Conservation (phyloP, 2,113 vertebrate species). For the Xyliphius kryptos region DNA sequence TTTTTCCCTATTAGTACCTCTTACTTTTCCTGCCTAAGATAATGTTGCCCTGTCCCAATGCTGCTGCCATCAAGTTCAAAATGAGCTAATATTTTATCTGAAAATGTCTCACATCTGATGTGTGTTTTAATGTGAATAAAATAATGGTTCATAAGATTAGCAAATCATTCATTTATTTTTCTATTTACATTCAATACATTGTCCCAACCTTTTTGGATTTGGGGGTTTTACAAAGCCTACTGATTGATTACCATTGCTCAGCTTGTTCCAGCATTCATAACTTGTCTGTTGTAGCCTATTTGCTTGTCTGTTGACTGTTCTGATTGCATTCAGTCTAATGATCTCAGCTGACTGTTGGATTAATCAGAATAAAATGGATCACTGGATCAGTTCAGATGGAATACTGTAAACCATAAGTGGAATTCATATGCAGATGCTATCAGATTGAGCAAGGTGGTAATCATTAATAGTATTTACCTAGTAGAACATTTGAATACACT, state of each 20-base stretch:
- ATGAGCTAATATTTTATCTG: too few species aligned
- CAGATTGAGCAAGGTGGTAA: not conserved
- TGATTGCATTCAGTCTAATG: slow-evolving; percentile 7
- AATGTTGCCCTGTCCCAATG: too few species aligned
- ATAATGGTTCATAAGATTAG: too few species aligned
- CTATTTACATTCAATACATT: too few species aligned
- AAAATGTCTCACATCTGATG: too few species aligned
- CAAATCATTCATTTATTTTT: too few species aligned
- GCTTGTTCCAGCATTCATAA: slow-evolving; percentile 2
- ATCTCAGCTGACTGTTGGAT: not conserved
- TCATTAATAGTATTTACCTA: not conserved
- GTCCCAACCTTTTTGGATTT: too few species aligned
- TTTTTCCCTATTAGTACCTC: too few species aligned
- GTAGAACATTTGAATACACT: not conserved
- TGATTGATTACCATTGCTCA: not conserved
- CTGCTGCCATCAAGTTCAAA: too few species aligned
- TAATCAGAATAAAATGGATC: not conserved
- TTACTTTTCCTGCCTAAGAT: too few species aligned
- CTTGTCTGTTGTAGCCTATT: not conserved
- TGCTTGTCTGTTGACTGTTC: slow-evolving; percentile 1
- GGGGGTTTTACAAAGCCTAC: not conserved
- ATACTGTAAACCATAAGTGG: not conserved
- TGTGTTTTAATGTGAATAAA: too few species aligned
- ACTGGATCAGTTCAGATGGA: not conserved
- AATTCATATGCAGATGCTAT: not conserved